Conservation (phyloP, 2,888 invertebrate species). For the Clivina fossor region DNA sequence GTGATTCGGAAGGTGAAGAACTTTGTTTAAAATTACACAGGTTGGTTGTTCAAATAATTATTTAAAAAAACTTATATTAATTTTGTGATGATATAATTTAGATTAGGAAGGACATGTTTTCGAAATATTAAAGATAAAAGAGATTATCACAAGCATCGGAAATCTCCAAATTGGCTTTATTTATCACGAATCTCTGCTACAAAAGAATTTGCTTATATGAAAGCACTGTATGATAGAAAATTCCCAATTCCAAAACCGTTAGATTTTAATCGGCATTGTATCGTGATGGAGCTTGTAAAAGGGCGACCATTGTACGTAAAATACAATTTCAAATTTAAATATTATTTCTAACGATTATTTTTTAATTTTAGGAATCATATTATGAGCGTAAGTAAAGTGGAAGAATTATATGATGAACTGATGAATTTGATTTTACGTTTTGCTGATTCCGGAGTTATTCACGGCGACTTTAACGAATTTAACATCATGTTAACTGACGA, state of each 20-base stretch:
- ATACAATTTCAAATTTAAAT: background rate
- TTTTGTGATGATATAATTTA: conserved; percentile 47
- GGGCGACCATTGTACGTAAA: conserved; percentile 76
- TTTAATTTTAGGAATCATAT: conserved; percentile 58
- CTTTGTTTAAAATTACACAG: conserved; percentile 90
- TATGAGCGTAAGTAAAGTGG: conserved; percentile 67
- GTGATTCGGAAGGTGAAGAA: conserved; percentile 74
- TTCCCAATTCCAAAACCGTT: conserved; percentile 96
- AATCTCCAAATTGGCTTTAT: conserved; percentile 93
- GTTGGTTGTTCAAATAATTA: conserved; percentile 49
- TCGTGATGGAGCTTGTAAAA: conserved; percentile 90
- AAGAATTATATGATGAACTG: conserved; percentile 84
- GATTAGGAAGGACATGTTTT: conserved; percentile 94
- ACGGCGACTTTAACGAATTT: conserved; percentile 99
- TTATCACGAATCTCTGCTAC: conserved; percentile 94
- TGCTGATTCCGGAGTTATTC: conserved; percentile 94
- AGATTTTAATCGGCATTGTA: conserved; percentile 93
- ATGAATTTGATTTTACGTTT: conserved; percentile 91
- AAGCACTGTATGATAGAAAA: conserved; percentile 82
- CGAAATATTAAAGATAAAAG: conserved; percentile 93
- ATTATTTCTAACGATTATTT: background rate
- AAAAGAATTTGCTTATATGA: conserved; percentile 98
- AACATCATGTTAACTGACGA: conserved; percentile 88
- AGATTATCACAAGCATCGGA: conserved; percentile 93
- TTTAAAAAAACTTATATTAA: background rate